phyloP scores from a whole-genome alignment of 1,140 invertebrate genomes.

The Penaeus japonicus region DNA sequence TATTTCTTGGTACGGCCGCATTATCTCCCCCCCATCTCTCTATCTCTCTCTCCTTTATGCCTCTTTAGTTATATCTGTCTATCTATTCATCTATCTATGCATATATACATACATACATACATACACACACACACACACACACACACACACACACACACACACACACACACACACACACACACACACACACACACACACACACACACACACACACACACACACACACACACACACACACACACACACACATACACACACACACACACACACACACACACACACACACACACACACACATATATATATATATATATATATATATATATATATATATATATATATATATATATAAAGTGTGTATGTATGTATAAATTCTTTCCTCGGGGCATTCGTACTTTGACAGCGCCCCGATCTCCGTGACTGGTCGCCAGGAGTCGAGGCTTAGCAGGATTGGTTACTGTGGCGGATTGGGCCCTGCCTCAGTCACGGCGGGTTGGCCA shows the following conservation, averaged over 20 bases:
- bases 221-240: background rate
- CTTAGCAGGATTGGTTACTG: no score
- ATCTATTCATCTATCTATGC: no score
- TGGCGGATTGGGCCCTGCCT: no score
- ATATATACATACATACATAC: background rate
- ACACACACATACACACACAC: background rate
- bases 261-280: background rate
- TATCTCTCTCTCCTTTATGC: no score
- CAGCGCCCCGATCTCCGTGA: background rate
- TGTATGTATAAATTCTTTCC: background rate
- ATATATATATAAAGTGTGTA: background rate
- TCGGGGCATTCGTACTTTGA: background rate
- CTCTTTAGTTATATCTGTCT: no score
- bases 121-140: background rate
- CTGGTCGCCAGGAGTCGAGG: background rate
- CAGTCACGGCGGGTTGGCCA: no score
- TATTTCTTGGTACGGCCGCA: background rate
- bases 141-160: constrained; percentile 18
- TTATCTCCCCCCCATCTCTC: background rate
- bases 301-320: background rate
- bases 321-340: background rate
- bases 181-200: background rate
- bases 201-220: no score
- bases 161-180: background rate
- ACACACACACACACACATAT: background rate